These are phyloP conservation scores for Oreochromis grahami DNA, from an alignment of 2,797 vertebrate genomes.

Conservation along the genomic window DNA sequence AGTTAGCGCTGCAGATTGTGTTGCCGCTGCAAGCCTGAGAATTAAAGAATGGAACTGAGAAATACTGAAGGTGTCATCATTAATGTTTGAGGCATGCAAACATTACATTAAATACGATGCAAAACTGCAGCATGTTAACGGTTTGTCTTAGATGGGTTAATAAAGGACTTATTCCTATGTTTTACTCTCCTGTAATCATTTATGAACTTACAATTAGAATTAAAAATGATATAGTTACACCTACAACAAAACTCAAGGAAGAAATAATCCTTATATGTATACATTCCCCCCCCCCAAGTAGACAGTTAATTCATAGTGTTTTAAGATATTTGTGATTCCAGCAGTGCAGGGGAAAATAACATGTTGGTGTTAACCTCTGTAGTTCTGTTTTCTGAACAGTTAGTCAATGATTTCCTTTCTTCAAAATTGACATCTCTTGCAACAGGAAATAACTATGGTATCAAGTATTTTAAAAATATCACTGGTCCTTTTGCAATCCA, in stretches of 20 bases:
- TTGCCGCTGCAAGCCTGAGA: no score
- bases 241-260: not conserved
- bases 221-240: not conserved
- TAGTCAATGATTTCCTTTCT: fast-evolving
- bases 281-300: fast-evolving
- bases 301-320: not conserved
- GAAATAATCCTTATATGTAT: not conserved
- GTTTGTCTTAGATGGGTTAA: not conserved
- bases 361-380: not conserved
- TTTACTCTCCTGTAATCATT: not conserved
- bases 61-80: no score
- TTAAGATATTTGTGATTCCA: not conserved
- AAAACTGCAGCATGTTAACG: not conserved
- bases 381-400: not conserved
- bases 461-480: not conserved
- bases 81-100: no score
- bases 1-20: no score
- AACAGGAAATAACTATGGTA: not conserved
- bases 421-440: not conserved
- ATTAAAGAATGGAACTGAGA: no score
- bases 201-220: not conserved
- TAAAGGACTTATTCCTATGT: not conserved
- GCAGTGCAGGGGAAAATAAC: not conserved
- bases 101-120: not conserved
- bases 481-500: not conserved